These are phyloP conservation scores for Chloroceryle inda DNA, from an alignment of 2,797 vertebrate species.

Conservation along the genomic window DNA sequence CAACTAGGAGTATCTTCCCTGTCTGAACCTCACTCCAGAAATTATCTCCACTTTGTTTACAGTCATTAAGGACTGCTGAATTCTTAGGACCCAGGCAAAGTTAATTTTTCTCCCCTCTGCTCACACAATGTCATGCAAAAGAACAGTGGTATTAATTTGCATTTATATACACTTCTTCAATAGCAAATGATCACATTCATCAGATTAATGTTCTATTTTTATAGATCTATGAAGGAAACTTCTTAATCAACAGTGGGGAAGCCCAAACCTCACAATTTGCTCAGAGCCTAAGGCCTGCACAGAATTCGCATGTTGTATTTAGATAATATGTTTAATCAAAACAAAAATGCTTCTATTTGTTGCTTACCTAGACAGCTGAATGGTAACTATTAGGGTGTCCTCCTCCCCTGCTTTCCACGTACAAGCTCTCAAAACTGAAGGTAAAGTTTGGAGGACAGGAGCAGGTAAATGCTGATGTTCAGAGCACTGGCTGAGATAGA, in stretches of 20 bases:
- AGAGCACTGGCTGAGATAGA: background rate
- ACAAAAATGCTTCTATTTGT: background rate
- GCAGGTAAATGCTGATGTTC: background rate
- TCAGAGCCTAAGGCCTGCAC: background rate
- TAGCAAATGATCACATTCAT: background rate
- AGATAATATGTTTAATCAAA: background rate
- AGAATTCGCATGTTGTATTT: background rate
- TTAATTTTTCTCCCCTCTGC: background rate
- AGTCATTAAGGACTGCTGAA: background rate
- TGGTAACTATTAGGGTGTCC: background rate
- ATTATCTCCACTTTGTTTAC: background rate
- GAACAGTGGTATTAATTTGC: background rate
- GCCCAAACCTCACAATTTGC: background rate
- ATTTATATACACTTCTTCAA: background rate
- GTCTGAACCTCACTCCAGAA: background rate
- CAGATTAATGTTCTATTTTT: slow-evolving; percentile 24
- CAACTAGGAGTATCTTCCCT: background rate
- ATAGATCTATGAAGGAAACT: background rate
- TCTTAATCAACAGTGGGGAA: slow-evolving; percentile 7
- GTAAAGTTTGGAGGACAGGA: background rate
- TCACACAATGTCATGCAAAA: background rate
- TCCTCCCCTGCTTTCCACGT: fast-evolving
- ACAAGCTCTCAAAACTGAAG: background rate
- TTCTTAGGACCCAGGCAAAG: background rate
- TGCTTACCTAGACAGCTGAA: background rate